Evolutionary conservation across 1,140 invertebrate genomes (phyloP).

Genomic region (Nasonia vitripennis): DNA sequence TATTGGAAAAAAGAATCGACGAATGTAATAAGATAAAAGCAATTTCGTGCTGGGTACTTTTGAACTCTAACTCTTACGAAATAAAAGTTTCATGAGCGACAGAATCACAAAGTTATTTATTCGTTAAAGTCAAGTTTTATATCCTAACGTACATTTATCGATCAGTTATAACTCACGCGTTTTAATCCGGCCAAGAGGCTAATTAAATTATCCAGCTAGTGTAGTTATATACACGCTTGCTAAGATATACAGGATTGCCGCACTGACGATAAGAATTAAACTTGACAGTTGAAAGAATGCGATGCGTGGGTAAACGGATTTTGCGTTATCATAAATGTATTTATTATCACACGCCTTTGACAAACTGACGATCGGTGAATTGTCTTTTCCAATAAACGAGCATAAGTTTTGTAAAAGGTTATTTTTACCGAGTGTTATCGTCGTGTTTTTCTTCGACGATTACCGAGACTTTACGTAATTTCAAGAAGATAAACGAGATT

Average conservation of each 20-base stretch:
- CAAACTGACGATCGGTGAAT: neutral
- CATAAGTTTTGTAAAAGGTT: too few relatives aligned
- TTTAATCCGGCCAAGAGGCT: neutral
- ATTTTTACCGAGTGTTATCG: too few relatives aligned
- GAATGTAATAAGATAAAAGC: too few relatives aligned
- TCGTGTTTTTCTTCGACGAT: neutral
- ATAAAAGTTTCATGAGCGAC: too few relatives aligned
- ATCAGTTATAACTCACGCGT: neutral
- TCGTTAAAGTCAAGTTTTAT: neutral
- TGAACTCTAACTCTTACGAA: too few relatives aligned
- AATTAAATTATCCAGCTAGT: neutral
- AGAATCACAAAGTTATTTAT: too few relatives aligned
- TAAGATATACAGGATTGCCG: neutral
- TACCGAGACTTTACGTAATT: neutral
- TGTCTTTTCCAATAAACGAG: neutral
- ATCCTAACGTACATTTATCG: neutral
- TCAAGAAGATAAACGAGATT: neutral
- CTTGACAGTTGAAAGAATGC: neutral
- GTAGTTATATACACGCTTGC: neutral
- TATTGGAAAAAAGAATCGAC: too few relatives aligned
- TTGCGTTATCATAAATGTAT: too few relatives aligned
- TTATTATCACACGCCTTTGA: neutral
- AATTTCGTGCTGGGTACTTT: too few relatives aligned
- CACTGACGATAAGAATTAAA: neutral
- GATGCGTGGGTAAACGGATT: too few relatives aligned